Evolutionary conservation across 1,140 invertebrate species (phyloP), one percentile per base, ranked within the genome.

Genomic region (Pachypsylla venusta): DNA sequence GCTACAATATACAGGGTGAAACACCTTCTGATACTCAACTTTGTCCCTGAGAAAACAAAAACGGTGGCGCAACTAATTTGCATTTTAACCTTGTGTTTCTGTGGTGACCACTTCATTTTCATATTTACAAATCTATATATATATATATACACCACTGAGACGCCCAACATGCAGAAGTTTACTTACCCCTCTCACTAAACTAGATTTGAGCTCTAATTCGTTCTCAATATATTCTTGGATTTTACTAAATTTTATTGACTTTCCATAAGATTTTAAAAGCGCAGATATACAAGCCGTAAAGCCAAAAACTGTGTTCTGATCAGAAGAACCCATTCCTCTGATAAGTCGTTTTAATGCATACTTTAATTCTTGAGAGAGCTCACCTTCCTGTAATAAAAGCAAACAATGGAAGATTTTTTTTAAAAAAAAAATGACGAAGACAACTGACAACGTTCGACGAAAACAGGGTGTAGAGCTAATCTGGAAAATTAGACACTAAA

Each of bases 401-500:
- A 35, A 35, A 35, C 30, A 35, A 35, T 35, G 10, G 16, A 10
- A 35, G 30, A 35, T 12, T 35, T 12, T 35, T 35, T 12, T 35
- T 35, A n/a, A n/a, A n/a, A n/a, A n/a, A n/a, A n/a, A n/a, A n/a
- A n/a, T n/a, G n/a, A n/a, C n/a, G n/a, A n/a, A n/a, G n/a, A n/a
- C n/a, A n/a, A n/a, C n/a, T n/a, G n/a, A n/a, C n/a, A n/a, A n/a
- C n/a, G n/a, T n/a, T n/a, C n/a, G n/a, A n/a, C n/a, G n/a, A n/a
- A n/a, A n/a, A n/a, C n/a, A n/a, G n/a, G n/a, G n/a, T n/a, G n/a
- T n/a, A n/a, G n/a, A n/a, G n/a, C n/a, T n/a, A n/a, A n/a, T n/a
- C n/a, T n/a, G n/a, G n/a, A n/a, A n/a, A 12, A n/a, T 61, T 54
- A 57, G 5, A 59, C 16, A 53, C 30, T 26, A 39, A 24, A 39